Evolutionary conservation across 2,113 vertebrate species (phyloP).

Genomic region (Dromiciops gliroides): DNA sequence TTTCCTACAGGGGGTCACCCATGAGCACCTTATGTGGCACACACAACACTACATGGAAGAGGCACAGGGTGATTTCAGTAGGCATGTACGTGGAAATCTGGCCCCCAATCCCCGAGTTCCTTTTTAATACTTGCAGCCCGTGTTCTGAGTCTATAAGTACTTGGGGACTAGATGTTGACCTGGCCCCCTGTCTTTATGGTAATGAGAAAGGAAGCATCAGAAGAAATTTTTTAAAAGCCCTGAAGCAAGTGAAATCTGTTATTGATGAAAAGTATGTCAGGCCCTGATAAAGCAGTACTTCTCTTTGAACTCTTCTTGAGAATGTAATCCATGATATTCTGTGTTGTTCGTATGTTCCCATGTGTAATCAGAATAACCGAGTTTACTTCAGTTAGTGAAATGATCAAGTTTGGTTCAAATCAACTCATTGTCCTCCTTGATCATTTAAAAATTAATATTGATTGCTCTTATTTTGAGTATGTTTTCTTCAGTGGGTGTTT

Average conservation of each 20-base stretch:
- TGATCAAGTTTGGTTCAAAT: conserved; percentile 45
- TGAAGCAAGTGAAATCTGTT: neutral
- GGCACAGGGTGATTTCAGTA: neutral
- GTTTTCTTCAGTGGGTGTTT: conserved; percentile 64
- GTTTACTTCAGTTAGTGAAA: conserved; percentile 54
- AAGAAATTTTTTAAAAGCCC: neutral
- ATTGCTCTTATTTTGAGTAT: conserved; percentile 63
- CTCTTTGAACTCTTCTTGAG: conserved; percentile 37
- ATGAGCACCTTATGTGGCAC: neutral
- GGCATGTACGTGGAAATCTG: neutral
- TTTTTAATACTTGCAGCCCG: neutral
- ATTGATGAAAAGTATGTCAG: conserved; percentile 16
- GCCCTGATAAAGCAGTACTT: neutral
- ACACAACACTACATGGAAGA: neutral
- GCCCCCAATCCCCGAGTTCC: neutral
- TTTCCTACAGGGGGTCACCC: neutral
- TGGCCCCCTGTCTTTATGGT: neutral
- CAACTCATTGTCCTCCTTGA: neutral
- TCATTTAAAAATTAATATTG: conserved; percentile 4
- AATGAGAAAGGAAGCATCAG: neutral
- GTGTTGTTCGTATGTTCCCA: conserved; percentile 23
- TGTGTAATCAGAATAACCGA: conserved; percentile 68
- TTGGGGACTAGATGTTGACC: neutral
- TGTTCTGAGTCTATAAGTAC: neutral
- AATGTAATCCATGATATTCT: conserved; percentile 10